phyloP scores from a whole-genome alignment of 2,113 vertebrate species.

The Puffinus mauretanicus region DNA sequence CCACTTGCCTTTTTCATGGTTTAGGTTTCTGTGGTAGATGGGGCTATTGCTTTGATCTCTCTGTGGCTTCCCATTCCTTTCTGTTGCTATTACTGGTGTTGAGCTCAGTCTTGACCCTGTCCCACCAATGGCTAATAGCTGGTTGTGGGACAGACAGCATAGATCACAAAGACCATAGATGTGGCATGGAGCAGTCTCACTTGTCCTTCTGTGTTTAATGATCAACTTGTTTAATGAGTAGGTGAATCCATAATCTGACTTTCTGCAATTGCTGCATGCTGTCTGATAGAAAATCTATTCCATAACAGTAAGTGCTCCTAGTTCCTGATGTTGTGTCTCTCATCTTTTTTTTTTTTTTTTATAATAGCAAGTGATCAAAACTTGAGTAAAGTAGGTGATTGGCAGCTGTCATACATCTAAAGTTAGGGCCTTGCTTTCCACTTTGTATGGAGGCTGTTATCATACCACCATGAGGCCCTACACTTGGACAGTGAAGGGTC shows the following conservation, averaged over 20 bases:
- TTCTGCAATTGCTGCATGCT: background rate
- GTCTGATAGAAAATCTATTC: background rate
- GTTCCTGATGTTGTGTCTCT: background rate
- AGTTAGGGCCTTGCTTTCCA: background rate
- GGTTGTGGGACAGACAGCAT: background rate
- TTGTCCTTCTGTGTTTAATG: background rate
- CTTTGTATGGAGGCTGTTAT: background rate
- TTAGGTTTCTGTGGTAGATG: background rate
- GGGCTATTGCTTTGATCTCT: background rate
- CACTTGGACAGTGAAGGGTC: background rate
- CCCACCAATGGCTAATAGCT: background rate
- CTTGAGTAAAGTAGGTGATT: background rate
- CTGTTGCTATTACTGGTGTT: background rate
- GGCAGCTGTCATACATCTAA: background rate
- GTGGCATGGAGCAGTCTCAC: accelerated
- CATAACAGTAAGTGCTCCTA: background rate
- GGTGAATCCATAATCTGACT: background rate
- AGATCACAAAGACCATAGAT: background rate
- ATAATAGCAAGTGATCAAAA: background rate
- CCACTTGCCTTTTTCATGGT: background rate
- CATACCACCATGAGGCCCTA: background rate
- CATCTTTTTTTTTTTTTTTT: background rate
- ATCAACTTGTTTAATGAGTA: background rate
- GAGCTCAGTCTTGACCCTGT: background rate
- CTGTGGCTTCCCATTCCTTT: background rate